phyloP scores from a whole-genome alignment of 1,140 invertebrate genomes.

The Ganaspis sp. region DNA sequence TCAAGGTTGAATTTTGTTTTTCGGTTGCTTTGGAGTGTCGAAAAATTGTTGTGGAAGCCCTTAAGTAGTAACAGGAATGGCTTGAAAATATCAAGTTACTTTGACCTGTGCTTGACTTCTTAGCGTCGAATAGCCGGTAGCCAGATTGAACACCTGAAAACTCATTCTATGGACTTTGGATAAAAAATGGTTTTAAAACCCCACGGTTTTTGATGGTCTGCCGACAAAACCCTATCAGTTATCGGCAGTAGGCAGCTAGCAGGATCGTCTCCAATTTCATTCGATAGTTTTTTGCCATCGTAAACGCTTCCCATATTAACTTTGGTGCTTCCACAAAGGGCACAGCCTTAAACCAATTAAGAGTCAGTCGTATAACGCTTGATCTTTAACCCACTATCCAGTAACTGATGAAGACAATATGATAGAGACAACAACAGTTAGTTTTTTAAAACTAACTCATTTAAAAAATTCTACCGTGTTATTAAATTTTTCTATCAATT shows the following conservation, averaged over 20 bases:
- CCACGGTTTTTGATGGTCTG: slow-evolving; percentile 61
- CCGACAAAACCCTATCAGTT: slow-evolving; percentile 63
- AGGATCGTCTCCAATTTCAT: slow-evolving; percentile 69
- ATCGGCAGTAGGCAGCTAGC: slow-evolving; percentile 53
- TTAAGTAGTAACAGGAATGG: background rate
- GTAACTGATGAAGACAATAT: background rate
- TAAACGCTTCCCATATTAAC: slow-evolving; percentile 69
- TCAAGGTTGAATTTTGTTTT: background rate
- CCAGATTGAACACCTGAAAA: slow-evolving; percentile 60
- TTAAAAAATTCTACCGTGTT: no score
- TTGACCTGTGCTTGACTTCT: slow-evolving; percentile 40
- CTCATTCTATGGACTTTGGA: slow-evolving; percentile 59
- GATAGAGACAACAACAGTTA: no score
- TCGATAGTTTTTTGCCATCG: slow-evolving; percentile 71
- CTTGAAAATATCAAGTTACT: slow-evolving; percentile 53
- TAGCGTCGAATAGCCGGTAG: slow-evolving; percentile 66
- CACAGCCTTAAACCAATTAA: slow-evolving; percentile 62
- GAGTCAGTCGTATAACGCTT: slow-evolving; percentile 34
- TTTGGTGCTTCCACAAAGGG: slow-evolving; percentile 49
- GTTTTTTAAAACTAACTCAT: background rate
- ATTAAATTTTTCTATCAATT: no score
- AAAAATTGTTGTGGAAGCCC: slow-evolving; percentile 6
- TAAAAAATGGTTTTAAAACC: slow-evolving; percentile 49
- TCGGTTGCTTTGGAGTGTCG: background rate
- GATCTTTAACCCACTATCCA: background rate